These are phyloP conservation scores for Bos javanicus DNA, from an alignment of 2,113 vertebrate species.

Conservation along the genomic window DNA sequence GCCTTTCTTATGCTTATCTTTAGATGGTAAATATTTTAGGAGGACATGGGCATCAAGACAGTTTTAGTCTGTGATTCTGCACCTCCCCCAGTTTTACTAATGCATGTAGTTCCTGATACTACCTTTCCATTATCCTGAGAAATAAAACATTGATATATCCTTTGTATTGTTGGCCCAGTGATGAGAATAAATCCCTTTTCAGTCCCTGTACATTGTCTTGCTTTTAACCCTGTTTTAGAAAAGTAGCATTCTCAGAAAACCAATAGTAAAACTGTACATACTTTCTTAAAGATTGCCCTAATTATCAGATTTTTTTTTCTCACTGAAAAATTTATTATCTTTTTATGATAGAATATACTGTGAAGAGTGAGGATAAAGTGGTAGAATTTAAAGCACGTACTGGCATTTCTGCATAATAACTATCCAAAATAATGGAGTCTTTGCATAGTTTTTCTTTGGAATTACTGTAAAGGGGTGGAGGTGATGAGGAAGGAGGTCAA, in stretches of 20 bases:
- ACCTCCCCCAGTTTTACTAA: not conserved
- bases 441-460: constrained; percentile 18
- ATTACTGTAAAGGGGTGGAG: constrained; percentile 44
- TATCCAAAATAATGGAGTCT: constrained; percentile 28
- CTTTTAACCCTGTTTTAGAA: not conserved
- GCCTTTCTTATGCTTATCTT: not conserved
- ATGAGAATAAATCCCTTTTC: not conserved
- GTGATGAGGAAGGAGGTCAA: constrained; percentile 45
- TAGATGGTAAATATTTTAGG: not conserved
- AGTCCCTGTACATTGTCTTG: not conserved
- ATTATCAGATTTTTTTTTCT: not conserved
- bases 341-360: constrained; percentile 5
- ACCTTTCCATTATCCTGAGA: not conserved
- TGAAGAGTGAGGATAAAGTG: not conserved
- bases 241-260: not conserved
- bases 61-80: not conserved
- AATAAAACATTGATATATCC: not conserved
- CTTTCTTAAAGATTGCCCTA: not conserved
- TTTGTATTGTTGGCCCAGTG: not conserved
- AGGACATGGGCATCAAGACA: not conserved
- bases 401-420: constrained; percentile 34
- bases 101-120: not conserved
- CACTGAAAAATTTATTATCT: not conserved
- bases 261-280: not conserved
- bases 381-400: not conserved